Evolutionary conservation across 2,888 invertebrate genomes (phyloP).

Genomic region (Morinoia aosen): DNA sequence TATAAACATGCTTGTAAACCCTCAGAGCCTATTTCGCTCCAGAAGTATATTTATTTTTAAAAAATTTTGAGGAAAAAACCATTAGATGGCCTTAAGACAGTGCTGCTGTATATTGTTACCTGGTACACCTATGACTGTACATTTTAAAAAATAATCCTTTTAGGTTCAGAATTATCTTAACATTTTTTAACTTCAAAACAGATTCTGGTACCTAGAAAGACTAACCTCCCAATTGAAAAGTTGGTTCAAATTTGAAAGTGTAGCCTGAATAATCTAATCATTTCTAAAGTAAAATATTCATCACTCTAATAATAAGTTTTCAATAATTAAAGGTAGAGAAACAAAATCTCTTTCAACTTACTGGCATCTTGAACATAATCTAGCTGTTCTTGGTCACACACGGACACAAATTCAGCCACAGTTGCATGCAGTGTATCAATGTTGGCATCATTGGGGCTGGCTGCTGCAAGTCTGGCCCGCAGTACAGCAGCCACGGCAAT

Average conservation of each 20-base stretch:
- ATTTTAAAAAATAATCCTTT: no score
- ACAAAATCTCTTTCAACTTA: conserved; percentile 40
- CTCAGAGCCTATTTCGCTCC: no score
- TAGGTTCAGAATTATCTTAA: no score
- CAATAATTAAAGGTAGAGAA: neutral
- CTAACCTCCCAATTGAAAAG: no score
- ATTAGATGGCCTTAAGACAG: no score
- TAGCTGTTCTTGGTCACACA: conserved; percentile 67
- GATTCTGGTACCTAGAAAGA: no score
- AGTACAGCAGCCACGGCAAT: conserved; percentile 89
- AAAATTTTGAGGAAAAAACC: no score
- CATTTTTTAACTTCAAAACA: no score
- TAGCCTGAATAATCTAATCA: neutral
- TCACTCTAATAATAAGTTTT: neutral
- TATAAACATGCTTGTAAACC: no score
- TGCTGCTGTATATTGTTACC: no score
- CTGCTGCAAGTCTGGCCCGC: conserved; percentile 80
- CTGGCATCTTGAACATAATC: conserved; percentile 69
- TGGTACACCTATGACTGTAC: no score
- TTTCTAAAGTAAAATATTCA: neutral
- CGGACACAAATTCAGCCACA: conserved; percentile 66
- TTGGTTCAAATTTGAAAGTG: neutral
- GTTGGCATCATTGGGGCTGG: conserved; percentile 60
- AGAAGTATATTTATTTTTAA: no score
- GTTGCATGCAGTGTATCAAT: conserved; percentile 67